Conservation (phyloP, 2,797 vertebrate species). For the Cetoscarus ocellatus region DNA sequence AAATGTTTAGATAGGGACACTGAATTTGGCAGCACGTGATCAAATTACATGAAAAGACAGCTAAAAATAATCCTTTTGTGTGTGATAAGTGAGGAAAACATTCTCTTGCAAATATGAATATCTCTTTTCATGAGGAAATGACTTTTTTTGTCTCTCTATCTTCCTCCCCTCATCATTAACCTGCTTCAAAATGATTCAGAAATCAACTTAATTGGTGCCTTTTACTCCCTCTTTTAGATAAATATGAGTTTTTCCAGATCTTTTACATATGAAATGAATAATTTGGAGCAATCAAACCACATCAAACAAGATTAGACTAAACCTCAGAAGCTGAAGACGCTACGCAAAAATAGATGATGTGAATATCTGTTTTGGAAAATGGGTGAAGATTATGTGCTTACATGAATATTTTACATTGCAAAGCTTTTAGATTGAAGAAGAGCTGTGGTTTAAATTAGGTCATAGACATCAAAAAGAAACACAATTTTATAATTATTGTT, state of each 20-base stretch:
- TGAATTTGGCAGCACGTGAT: conserved; percentile 4
- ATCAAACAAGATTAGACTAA: conserved; percentile 10
- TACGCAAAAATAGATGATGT: neutral
- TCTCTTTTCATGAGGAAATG: neutral
- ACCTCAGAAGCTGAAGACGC: neutral
- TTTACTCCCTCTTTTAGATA: neutral
- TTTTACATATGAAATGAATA: neutral
- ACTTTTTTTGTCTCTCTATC: neutral
- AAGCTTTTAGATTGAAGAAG: neutral
- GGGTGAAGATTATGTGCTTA: conserved; percentile 3
- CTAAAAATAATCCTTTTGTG: neutral
- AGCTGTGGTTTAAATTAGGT: neutral
- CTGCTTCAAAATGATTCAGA: conserved; percentile 1
- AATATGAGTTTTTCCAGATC: neutral
- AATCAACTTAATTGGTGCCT: conserved; percentile 1
- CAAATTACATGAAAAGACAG: conserved; percentile 1
- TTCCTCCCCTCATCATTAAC: neutral
- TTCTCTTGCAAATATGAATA: neutral
- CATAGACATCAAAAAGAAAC: neutral
- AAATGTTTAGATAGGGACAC: neutral
- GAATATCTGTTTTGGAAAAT: conserved; percentile 9
- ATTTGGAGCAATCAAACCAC: conserved; percentile 1
- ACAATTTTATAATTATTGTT: neutral
- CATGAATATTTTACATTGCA: conserved; percentile 12
- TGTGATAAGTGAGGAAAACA: neutral